These are phyloP conservation scores for Corydoras sp. DNA, from an alignment of 2,113 vertebrate species.

Conservation along the genomic window DNA sequence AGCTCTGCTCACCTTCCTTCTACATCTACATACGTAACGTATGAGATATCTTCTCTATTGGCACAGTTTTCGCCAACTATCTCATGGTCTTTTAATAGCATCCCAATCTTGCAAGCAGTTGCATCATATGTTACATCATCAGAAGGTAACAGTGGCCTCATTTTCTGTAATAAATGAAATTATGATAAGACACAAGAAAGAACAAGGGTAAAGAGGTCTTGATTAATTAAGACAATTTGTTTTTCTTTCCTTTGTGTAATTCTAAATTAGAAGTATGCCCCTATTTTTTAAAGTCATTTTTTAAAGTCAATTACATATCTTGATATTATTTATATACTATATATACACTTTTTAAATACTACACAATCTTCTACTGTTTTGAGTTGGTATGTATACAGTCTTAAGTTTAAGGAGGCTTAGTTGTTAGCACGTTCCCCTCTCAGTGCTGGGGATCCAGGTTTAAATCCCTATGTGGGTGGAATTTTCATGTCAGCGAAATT, in stretches of 20 bases:
- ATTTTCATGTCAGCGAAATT: no score
- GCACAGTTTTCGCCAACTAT: slow-evolving; percentile 37
- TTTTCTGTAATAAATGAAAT: slow-evolving; percentile 33
- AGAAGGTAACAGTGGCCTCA: slow-evolving; percentile 36
- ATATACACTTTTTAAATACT: no score
- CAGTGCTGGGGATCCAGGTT: no score
- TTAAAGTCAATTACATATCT: not conserved
- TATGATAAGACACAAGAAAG: slow-evolving; percentile 25
- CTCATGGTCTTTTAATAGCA: slow-evolving; percentile 38
- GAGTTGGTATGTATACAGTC: no score
- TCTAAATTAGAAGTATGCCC: slow-evolving; percentile 2
- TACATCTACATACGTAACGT: slow-evolving; percentile 23
- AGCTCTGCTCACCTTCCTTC: no score
- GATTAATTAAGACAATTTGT: slow-evolving; percentile 28
- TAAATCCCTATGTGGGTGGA: no score
- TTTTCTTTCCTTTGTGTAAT: slow-evolving; percentile 12
- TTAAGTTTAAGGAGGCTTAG: no score
- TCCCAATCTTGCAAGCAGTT: slow-evolving; percentile 44
- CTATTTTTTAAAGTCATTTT: not conserved
- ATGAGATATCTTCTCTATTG: slow-evolving; percentile 24
- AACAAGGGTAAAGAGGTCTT: slow-evolving; percentile 21
- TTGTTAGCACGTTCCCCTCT: no score
- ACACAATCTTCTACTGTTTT: no score
- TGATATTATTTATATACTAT: no score
- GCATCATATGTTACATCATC: slow-evolving; percentile 52